Evolutionary conservation across 2,888 invertebrate species (phyloP), one percentile per base, ranked within the genome.

Genomic region (Abscondita cerata): DNA sequence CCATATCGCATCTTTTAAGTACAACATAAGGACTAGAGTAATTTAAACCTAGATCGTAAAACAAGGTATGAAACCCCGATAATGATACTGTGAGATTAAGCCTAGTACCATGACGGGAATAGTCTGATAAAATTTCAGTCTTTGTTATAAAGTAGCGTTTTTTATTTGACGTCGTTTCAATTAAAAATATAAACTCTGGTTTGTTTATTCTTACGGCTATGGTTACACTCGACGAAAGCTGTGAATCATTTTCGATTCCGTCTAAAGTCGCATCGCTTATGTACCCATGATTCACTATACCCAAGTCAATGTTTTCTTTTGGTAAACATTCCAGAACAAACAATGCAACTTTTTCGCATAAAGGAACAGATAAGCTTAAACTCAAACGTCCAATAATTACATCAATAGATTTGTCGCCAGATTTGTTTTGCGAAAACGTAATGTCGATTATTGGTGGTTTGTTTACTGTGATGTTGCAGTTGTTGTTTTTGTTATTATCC

Each of bases 141-240:
- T 90, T 85, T 6, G 92, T 82, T 9, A 92, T 84, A 64, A 81
- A 80, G 64, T 78, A 80, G 57, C 80, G 68, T 68, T 78, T 78
- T 51, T 77, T 86, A 16, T 84, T 85, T 38, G 86, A 85, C 6
- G 83, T 84, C n/a, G 85, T 81, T 69, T 87, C 87, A 0, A 90
- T 88, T 75, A 90, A 87, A 70, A 93, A 84, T 80, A 92, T 86
- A 50, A 93, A 82, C 79, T 93, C 92, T 0, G 93, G 92, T 73
- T 90, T 88, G 25, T 91, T 87, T 70, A 92, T 85, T 71, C 90
- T 86, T 18, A 91, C 81, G 0, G 90, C 90, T 67, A 93, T 81
- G 1, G 90, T 87, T 20, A 91, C 79, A 46, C 88, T 88, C 6
- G 72, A 71, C 0, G 64, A 58, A 20, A 59, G 59, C 1, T 44